Evolutionary conservation across 2,888 invertebrate species (phyloP), one percentile per base, ranked within the genome.

Genomic region (Nephrotoma flavescens): DNA sequence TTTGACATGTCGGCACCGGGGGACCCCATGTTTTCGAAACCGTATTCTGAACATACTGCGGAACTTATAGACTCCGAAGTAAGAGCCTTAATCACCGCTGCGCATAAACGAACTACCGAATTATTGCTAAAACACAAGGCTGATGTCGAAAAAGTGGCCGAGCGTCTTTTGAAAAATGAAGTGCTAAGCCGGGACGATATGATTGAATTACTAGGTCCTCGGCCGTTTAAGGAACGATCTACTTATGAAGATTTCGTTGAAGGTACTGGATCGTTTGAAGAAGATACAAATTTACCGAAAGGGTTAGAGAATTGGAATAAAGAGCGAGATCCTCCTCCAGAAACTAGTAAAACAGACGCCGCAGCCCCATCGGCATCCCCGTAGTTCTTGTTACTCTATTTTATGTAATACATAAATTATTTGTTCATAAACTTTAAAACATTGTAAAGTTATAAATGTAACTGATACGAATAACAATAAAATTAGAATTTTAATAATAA

Each of bases 181-280:
- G 95, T 99, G 88, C 93, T 99, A 86, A 97, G 96, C 90, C 95
- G 99, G 88, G 97, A 98, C 85, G 99, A 99, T 90, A 98, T 99
- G 98, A 97, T 99, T 88, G 98, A 99, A 91, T 92, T 99, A 47
- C 93, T 99, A 85, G 99, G 99, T 0, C 94, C 95, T 42, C 93
- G 99, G 89, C 99, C 99, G 0, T 99, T 99, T 94, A 96, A 96
- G 11, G 99, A 99, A 92, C 99, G 99, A 92, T 98, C 99, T 12
- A 99, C 99, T 9, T 99, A 99, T 90, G 99, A 99, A 92, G 97
- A 99, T 90, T 99, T 99, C 92, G 99, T 99, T 0, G 99, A 98
- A 92, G 98, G 98, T 1, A 98, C 98, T 0, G 99, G 99, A 1
- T 98, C 99, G 0, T 95, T 99, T 89, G 99, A 99, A 88, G 99